Evolutionary conservation across 2,113 vertebrate genomes (phyloP).

Genomic region (Anguilla rostrata): DNA sequence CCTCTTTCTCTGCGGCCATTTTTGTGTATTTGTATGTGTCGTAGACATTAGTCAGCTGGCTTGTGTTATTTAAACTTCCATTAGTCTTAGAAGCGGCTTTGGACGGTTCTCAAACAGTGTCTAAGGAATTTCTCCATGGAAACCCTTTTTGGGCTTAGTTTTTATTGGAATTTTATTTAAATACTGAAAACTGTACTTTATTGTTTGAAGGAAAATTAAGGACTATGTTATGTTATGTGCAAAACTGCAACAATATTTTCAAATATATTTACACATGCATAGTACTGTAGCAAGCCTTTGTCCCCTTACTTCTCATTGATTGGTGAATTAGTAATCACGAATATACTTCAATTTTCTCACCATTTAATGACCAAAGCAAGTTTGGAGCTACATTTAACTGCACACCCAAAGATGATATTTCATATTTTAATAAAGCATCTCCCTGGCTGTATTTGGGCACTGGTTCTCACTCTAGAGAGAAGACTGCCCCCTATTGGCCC

Average conservation of each 20-base stretch:
- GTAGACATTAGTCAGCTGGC: neutral
- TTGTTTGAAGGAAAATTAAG: neutral
- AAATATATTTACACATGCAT: neutral
- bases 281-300: neutral
- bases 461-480: neutral
- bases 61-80: neutral
- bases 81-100: neutral
- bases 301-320: neutral
- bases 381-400: too few relatives aligned
- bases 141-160: neutral
- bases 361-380: neutral
- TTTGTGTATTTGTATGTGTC: neutral
- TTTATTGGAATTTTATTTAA: neutral
- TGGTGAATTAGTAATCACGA: neutral
- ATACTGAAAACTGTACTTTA: neutral
- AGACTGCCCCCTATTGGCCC: too few relatives aligned
- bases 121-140: neutral
- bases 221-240: neutral
- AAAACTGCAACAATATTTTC: neutral
- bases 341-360: neutral
- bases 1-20: neutral
- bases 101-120: neutral
- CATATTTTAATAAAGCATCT: neutral
- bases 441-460: neutral
- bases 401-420: too few relatives aligned